Base-by-base conservation (phyloP, 2,888 invertebrate species). In the Tiliacea aurago region DNA sequence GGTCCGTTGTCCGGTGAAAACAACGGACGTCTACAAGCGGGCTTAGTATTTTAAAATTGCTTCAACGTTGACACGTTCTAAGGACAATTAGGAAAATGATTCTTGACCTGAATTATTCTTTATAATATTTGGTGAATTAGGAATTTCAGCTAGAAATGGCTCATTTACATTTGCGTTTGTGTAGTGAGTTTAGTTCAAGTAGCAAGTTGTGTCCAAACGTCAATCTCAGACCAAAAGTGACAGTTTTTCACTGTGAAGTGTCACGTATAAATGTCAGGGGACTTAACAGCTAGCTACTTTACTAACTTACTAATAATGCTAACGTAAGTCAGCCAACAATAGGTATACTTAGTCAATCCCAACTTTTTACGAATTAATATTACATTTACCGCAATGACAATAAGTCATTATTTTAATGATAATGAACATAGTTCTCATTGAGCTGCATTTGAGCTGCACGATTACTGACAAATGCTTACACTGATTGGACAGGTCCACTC, bases 351-450 rank as follows among this genome's bases (percentile, higher is more conserved):
- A 49, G 47, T 33, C 49, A 53, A 11, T 9, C 3, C 20, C 10
- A 7, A 18, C 5, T 51, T 51, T 59, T 43, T 11, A 23, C 1
- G 20, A 23, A n/a, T n/a, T 51, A 28, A 41, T 47, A 18, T 13
- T 33, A 66, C 28, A 18, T 74, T 53, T 33, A 61, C 55, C n/a
- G 18, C 41, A 74, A 53, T 49, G 33, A 15, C 13, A 70, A 51
- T 47, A 47, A 13, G 33, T 64, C 2, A 33, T 33, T n/a, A n/a
- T n/a, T n/a, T n/a, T n/a, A n/a, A n/a, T n/a, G n/a, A n/a, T n/a
- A n/a, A n/a, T n/a, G n/a, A n/a, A n/a, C n/a, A n/a, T n/a, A n/a
- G n/a, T n/a, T n/a, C n/a, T n/a, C n/a, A n/a, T n/a, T n/a, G n/a
- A n/a, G n/a, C n/a, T n/a, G n/a, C n/a, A n/a, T n/a, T n/a, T n/a